Percentiles rank a stretch among this genome's conserved stretches.
phyloP scores from a whole-genome alignment of 1,140 invertebrate species.

The Drosophila mojavensis region DNA sequence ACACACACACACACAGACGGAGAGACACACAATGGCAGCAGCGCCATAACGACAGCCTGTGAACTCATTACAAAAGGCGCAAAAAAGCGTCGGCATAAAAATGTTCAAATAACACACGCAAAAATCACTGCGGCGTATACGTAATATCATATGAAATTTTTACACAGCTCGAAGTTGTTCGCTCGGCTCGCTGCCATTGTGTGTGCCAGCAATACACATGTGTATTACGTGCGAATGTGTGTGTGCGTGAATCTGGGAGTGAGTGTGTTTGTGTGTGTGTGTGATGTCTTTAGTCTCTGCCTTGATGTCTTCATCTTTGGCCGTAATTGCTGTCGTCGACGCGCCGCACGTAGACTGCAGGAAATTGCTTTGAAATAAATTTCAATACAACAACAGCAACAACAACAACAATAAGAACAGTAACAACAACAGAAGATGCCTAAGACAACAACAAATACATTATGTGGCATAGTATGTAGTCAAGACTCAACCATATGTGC shows the following conservation, averaged over 20 bases:
- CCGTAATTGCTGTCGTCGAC: constrained; percentile 74
- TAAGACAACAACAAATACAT: constrained; percentile 55
- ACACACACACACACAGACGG: constrained; percentile 44
- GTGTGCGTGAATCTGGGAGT: constrained; percentile 2
- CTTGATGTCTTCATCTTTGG: constrained; percentile 80
- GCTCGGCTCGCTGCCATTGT: constrained; percentile 18
- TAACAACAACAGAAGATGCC: constrained; percentile 32
- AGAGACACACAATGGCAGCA: constrained; percentile 24
- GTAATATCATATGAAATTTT: constrained; percentile 73
- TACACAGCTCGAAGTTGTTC: constrained; percentile 31
- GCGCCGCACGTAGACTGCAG: constrained; percentile 72
- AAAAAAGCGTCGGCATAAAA: constrained; percentile 50
- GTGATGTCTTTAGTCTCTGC: constrained; percentile 39
- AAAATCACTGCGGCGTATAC: constrained; percentile 78
- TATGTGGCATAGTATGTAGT: constrained; percentile 42
- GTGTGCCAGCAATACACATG: constrained; percentile 17
- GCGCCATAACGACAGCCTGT: constrained; percentile 65
- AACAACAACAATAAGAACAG: constrained; percentile 40
- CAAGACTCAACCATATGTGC: constrained; percentile 58
- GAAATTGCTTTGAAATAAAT: constrained; percentile 83
- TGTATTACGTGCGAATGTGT: constrained; percentile 23
- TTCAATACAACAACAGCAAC: constrained; percentile 74
- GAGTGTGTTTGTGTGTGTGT: constrained; percentile 6
- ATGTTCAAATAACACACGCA: constrained; percentile 51
- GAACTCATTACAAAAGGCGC: constrained; percentile 75